phyloP scores from a whole-genome alignment of 1,140 invertebrate genomes.

The Muscidifurax raptorellus region DNA sequence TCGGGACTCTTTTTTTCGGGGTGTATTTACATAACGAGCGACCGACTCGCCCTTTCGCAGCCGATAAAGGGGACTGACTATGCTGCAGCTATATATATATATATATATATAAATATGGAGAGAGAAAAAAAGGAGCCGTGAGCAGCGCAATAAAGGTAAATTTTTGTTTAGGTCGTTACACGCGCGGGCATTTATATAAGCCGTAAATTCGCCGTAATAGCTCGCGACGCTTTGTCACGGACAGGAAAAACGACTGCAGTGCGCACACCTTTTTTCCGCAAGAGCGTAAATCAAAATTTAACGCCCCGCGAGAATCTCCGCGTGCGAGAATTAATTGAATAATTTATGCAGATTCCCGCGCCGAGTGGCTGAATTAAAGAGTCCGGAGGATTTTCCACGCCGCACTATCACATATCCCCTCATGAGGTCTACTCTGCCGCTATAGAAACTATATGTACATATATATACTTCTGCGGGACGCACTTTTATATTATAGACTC shows the following conservation, averaged over 20 bases:
- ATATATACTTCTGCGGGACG: too few relatives aligned
- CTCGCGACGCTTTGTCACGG: neutral
- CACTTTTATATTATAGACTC: too few relatives aligned
- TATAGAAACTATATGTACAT: neutral
- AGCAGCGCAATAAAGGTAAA: slow-evolving; percentile 36
- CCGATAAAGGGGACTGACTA: neutral
- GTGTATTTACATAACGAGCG: slow-evolving; percentile 4
- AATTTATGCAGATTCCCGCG: slow-evolving; percentile 1
- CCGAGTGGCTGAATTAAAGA: slow-evolving; percentile 16
- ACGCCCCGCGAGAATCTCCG: neutral
- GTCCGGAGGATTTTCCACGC: neutral
- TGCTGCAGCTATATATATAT: neutral
- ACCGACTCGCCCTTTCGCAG: neutral
- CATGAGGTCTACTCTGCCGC: neutral
- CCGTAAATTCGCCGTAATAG: slow-evolving; percentile 33
- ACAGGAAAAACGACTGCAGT: neutral
- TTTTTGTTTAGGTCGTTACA: slow-evolving; percentile 46
- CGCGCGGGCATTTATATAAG: slow-evolving; percentile 14
- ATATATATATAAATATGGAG: neutral
- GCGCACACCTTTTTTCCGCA: neutral
- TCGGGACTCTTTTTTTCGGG: neutral
- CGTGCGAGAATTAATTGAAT: slow-evolving; percentile 25
- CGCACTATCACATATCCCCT: neutral
- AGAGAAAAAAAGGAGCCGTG: neutral
- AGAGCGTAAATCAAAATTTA: slow-evolving; percentile 37